Percentiles rank a stretch among this genome's conserved stretches.
These are phyloP conservation scores for Peromyscus polionotus DNA, from an alignment of 2,113 vertebrate genomes.

Conservation along the genomic window DNA sequence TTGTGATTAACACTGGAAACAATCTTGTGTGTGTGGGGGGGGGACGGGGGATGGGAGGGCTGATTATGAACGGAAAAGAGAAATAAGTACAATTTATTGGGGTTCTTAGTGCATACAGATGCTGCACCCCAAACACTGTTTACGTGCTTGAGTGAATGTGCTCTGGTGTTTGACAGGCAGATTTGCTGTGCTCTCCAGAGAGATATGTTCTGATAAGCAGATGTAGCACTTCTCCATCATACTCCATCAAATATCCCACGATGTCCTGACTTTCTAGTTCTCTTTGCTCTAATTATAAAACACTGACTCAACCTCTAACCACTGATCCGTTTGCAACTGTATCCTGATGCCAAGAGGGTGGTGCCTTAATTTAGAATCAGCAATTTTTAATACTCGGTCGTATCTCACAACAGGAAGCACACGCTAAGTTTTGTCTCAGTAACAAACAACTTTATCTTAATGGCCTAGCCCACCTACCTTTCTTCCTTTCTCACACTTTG, in stretches of 20 bases:
- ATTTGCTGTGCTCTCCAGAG: not conserved
- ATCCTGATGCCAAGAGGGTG: not conserved
- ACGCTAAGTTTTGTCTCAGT: not conserved
- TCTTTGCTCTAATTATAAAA: constrained; percentile 13
- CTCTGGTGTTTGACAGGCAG: not conserved
- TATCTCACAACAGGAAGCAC: constrained; percentile 6
- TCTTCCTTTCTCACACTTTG: constrained; percentile 35
- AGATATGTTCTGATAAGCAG: not conserved
- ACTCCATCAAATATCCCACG: not conserved
- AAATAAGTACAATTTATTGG: not conserved
- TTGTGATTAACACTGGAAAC: not conserved
- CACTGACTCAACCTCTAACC: not conserved
- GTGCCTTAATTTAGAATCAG: constrained; percentile 24
- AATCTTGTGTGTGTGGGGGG: not conserved
- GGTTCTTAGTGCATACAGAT: not conserved
- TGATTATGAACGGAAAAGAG: not conserved
- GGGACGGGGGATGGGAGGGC: not conserved
- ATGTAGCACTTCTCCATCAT: not conserved
- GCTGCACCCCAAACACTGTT: not conserved
- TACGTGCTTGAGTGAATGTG: not conserved
- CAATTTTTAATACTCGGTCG: not conserved
- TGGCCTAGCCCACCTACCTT: not conserved
- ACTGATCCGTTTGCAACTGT: not conserved
- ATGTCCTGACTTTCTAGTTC: not conserved
- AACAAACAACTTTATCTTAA: not conserved